Evolutionary conservation across 2,797 vertebrate genomes (phyloP).

Genomic region (Catharus ustulatus): DNA sequence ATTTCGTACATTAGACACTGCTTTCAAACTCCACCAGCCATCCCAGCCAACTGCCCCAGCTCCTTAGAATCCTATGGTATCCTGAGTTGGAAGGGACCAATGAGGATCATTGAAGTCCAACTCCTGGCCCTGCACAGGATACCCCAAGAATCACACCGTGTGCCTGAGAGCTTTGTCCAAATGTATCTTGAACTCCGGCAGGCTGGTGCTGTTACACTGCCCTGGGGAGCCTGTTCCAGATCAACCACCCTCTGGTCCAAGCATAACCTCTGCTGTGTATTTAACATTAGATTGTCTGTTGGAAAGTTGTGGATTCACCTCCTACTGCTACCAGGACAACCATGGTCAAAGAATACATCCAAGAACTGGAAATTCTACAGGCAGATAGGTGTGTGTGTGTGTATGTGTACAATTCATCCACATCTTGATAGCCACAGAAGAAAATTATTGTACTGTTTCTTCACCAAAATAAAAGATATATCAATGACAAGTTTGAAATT

Average conservation of each 20-base stretch:
- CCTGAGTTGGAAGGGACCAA: not conserved
- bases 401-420: not conserved
- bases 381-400: not conserved
- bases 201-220: not conserved
- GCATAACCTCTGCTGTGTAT: accelerated
- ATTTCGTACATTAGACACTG: not conserved
- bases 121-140: not conserved
- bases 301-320: not conserved
- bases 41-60: accelerated
- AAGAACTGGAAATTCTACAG: not conserved
- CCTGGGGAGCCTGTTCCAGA: not conserved
- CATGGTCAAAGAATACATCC: not conserved
- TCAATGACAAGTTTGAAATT: not conserved
- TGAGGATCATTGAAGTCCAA: accelerated
- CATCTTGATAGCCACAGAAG: not conserved
- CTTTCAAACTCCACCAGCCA: not conserved
- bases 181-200: accelerated
- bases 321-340: not conserved
- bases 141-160: accelerated
- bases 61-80: not conserved
- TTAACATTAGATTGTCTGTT: not conserved
- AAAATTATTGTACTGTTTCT: not conserved
- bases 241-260: not conserved
- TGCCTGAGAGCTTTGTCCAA: not conserved
- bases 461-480: not conserved